A percentile compares a stretch with the other conserved stretches of the same genome.
Conservation (phyloP, 2,113 vertebrate genomes). For the Gambusia holbrooki region DNA sequence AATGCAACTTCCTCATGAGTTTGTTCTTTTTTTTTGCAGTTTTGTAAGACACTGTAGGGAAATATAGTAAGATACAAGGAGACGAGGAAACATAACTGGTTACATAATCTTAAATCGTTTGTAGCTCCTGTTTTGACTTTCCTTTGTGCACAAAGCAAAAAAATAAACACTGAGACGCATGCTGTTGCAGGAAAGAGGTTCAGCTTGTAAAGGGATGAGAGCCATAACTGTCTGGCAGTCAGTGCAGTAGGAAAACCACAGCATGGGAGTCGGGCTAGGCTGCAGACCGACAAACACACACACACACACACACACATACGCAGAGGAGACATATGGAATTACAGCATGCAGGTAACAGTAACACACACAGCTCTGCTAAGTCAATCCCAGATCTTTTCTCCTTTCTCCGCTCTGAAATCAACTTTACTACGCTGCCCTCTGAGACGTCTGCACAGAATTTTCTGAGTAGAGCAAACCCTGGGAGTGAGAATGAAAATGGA, state of each 20-base stretch:
- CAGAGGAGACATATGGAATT: background rate
- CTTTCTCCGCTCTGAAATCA: constrained; percentile 23
- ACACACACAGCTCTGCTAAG: constrained; percentile 9
- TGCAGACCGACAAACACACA: constrained; percentile 5
- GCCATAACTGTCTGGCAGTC: constrained; percentile 22
- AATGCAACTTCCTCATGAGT: constrained; percentile 2
- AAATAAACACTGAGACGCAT: background rate
- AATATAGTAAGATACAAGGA: constrained; percentile 2
- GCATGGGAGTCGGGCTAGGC: constrained; percentile 33
- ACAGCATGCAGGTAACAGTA: background rate
- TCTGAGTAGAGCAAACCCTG: background rate
- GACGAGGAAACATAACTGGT: background rate
- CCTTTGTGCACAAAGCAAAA: background rate
- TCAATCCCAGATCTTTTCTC: constrained; percentile 22
- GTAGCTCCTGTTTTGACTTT: constrained; percentile 12
- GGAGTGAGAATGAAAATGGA: background rate
- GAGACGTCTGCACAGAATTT: constrained; percentile 11
- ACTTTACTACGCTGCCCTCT: constrained; percentile 5
- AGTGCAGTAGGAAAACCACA: constrained; percentile 49
- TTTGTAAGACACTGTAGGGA: constrained; percentile 22
- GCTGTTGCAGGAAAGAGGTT: constrained; percentile 40
- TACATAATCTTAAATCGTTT: constrained; percentile 17
- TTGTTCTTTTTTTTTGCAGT: background rate
- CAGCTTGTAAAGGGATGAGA: constrained; percentile 29
- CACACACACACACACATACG: background rate